Evolutionary conservation across 2,797 vertebrate genomes (phyloP).

Genomic region (Hemibagrus guttatus): DNA sequence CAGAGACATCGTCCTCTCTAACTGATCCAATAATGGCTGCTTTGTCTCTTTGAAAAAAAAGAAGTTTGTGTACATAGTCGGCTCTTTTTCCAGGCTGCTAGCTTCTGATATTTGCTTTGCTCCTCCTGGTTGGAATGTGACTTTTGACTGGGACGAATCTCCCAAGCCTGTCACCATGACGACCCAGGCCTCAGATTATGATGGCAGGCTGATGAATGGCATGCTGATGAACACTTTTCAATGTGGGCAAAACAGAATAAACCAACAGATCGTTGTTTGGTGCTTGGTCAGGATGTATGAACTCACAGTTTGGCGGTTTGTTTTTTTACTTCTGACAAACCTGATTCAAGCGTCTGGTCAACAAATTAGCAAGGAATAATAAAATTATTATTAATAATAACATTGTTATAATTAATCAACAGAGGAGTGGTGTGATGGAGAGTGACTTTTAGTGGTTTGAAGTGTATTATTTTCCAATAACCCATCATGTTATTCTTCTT

Average conservation of each 20-base stretch:
- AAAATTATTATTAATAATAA: too few species aligned
- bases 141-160: constrained; percentile 66
- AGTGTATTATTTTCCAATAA: background rate
- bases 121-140: constrained; percentile 68
- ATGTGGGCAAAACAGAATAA: constrained; percentile 32
- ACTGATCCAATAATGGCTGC: constrained; percentile 58
- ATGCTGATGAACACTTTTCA: constrained; percentile 62
- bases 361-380: background rate
- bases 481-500: background rate
- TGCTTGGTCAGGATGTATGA: background rate
- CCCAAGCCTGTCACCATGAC: constrained; percentile 62
- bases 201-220: constrained; percentile 57
- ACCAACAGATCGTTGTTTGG: constrained; percentile 38
- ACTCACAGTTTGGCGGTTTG: background rate
- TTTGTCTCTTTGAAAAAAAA: constrained; percentile 65
- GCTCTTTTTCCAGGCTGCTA: constrained; percentile 79
- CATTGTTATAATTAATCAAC: background rate
- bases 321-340: background rate
- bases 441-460: background rate
- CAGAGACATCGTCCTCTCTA: constrained; percentile 48
- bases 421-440: background rate
- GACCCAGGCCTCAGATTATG: constrained; percentile 58
- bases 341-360: background rate
- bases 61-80: constrained; percentile 74
- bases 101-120: constrained; percentile 75